A percentile compares a stretch with the other conserved stretches of the same genome.
Conservation (phyloP, 2,113 vertebrate species). For the Phylloscopus trochiloides region DNA sequence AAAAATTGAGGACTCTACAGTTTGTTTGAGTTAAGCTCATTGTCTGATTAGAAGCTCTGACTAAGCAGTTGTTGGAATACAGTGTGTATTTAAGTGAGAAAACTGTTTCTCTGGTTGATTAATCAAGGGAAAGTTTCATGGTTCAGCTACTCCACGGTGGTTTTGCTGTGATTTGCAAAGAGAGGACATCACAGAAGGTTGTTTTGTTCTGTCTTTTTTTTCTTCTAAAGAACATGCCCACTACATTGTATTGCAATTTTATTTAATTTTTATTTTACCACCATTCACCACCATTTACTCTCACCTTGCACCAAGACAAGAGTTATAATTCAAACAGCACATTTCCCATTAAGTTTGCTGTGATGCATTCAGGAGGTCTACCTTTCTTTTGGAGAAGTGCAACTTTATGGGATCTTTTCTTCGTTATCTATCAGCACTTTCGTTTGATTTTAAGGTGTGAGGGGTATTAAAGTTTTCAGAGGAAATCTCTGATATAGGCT, state of each 20-base stretch:
- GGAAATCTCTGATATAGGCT: background rate
- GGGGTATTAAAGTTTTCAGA: background rate
- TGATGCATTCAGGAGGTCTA: background rate
- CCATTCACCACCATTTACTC: background rate
- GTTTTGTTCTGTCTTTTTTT: background rate
- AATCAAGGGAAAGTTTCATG: background rate
- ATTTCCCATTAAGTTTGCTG: background rate
- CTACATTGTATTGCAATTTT: background rate
- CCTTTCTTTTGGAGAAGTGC: background rate
- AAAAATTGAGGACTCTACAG: background rate
- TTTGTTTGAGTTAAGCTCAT: background rate
- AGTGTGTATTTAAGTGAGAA: background rate
- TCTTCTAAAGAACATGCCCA: background rate
- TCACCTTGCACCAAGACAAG: background rate
- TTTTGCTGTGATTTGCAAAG: background rate
- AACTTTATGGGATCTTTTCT: background rate
- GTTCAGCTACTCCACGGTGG: background rate
- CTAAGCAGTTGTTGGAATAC: background rate
- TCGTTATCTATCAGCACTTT: background rate
- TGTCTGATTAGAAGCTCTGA: background rate
- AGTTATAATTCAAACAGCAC: background rate
- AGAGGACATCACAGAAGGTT: background rate
- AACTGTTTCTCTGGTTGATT: background rate
- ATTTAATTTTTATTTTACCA: background rate
- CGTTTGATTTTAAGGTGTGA: background rate